phyloP scores from a whole-genome alignment of 2,797 vertebrate species.

The Staurois parvus region DNA sequence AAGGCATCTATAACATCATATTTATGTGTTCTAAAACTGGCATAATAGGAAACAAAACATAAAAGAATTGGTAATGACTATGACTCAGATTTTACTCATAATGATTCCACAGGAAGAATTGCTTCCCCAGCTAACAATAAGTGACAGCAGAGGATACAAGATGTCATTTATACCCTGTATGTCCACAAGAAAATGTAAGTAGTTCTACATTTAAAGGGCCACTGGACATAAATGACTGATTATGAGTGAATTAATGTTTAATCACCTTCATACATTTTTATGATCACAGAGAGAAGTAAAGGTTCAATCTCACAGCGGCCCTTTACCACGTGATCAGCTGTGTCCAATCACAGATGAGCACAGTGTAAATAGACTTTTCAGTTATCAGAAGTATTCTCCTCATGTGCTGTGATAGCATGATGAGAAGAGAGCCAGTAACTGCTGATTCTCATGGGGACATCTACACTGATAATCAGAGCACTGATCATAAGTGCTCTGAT shows the following conservation, averaged over 20 bases:
- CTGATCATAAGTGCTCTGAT: no score
- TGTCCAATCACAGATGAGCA: no score
- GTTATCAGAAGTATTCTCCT: no score
- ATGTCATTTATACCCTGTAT: conserved; percentile 1
- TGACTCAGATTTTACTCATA: conserved; percentile 7
- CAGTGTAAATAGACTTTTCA: no score
- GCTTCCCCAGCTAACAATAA: not conserved
- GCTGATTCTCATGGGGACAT: no score
- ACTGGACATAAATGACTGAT: not conserved
- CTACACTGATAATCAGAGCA: no score
- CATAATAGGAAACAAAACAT: conserved; percentile 8
- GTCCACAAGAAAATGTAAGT: conserved; percentile 17
- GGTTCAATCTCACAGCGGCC: no score
- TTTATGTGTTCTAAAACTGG: not conserved
- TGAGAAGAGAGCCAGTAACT: no score
- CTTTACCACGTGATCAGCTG: no score
- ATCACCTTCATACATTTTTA: not conserved
- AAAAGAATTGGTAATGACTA: conserved; percentile 9
- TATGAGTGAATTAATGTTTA: not conserved
- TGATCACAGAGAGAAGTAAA: no score
- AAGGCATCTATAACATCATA: not conserved
- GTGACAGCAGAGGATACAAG: conserved; percentile 5
- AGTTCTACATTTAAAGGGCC: not conserved
- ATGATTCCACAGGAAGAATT: not conserved
- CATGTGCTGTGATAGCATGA: no score